These are phyloP conservation scores for Oscheius onirici DNA, from an alignment of 2,888 invertebrate species.

Conservation along the genomic window DNA sequence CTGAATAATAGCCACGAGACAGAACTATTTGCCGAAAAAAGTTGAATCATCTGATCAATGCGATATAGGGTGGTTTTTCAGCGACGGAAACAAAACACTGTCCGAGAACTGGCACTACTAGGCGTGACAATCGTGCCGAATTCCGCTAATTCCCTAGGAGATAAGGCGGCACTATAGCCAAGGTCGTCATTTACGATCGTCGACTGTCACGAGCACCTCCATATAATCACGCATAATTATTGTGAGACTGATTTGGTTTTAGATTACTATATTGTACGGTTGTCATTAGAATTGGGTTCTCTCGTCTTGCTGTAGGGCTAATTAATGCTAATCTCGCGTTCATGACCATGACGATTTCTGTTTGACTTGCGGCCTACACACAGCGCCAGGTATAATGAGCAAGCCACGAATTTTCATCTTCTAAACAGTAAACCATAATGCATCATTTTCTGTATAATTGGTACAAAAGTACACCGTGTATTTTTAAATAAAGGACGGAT, in stretches of 20 bases:
- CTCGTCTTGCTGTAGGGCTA: slow-evolving; percentile 2
- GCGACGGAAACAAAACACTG: neutral
- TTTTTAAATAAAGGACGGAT: too few species aligned
- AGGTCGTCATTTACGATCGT: slow-evolving; percentile 31
- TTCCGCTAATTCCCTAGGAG: slow-evolving; percentile 29
- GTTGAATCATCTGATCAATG: neutral
- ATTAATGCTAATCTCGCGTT: slow-evolving; percentile 30
- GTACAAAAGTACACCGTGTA: too few species aligned
- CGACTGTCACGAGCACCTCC: slow-evolving; percentile 27
- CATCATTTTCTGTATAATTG: neutral
- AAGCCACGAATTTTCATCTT: slow-evolving; percentile 20
- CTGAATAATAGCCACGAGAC: slow-evolving; percentile 1
- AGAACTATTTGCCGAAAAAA: neutral
- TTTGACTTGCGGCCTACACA: slow-evolving; percentile 29
- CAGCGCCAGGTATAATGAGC: slow-evolving; percentile 27
- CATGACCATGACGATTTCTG: slow-evolving; percentile 32
- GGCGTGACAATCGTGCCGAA: slow-evolving; percentile 30
- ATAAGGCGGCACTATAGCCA: slow-evolving; percentile 33
- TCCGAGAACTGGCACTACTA: slow-evolving; percentile 24
- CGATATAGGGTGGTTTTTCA: neutral
- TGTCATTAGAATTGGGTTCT: neutral
- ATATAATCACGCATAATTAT: slow-evolving; percentile 23
- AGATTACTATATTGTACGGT: neutral
- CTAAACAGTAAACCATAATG: neutral
- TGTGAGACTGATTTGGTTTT: neutral